These are phyloP conservation scores for Tethea ocularis DNA, from an alignment of 2,888 invertebrate genomes.

Conservation along the genomic window DNA sequence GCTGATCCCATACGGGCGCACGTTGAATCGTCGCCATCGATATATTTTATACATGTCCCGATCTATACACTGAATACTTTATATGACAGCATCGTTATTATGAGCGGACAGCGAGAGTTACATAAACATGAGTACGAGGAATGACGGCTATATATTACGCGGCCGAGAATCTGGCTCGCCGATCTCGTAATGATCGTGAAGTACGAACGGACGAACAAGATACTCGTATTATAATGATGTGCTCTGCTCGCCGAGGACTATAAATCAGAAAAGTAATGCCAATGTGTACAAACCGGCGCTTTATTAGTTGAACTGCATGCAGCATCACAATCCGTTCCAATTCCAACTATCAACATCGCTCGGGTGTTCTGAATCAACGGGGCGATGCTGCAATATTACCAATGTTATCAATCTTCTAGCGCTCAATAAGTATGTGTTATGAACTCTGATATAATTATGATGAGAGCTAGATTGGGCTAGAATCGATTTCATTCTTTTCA, in stretches of 20 bases:
- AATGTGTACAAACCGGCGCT: no score
- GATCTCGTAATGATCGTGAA: background rate
- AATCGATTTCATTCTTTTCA: no score
- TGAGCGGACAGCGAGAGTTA: conserved; percentile 19
- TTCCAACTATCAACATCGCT: no score
- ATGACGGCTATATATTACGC: conserved; percentile 11
- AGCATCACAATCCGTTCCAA: no score
- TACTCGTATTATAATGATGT: background rate
- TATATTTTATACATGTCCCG: background rate
- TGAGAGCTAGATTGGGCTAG: no score
- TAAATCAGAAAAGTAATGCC: background rate
- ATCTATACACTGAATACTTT: background rate
- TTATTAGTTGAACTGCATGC: no score
- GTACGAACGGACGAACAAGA: background rate
- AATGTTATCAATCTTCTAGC: no score
- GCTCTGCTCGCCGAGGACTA: background rate
- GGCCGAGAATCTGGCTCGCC: background rate
- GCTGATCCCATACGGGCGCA: conserved; percentile 1
- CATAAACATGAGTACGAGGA: conserved; percentile 21
- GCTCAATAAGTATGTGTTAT: no score
- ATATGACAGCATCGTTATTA: conserved; percentile 14
- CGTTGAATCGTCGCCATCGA: background rate
- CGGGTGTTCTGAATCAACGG: no score
- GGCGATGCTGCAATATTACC: no score
- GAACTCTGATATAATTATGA: no score